Conservation (phyloP, 1,140 invertebrate genomes). For the Grapholita molesta region DNA sequence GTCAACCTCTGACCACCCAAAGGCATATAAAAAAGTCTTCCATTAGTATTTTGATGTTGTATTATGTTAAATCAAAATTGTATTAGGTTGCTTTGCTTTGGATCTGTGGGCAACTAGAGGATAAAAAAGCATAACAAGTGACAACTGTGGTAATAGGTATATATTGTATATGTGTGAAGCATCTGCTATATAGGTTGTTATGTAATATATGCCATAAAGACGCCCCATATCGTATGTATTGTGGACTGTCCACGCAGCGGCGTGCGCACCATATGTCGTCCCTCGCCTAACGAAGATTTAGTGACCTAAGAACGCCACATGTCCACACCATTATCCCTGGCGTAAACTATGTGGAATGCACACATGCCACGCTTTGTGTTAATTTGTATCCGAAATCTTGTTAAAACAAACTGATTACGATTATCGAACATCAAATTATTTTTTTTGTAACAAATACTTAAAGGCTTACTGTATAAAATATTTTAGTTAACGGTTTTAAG, state of each 20-base stretch:
- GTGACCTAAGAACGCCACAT: constrained; percentile 22
- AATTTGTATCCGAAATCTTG: background rate
- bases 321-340: constrained; percentile 16
- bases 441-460: no score
- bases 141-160: no score
- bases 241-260: constrained; percentile 8
- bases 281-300: constrained; percentile 51
- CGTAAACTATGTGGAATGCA: background rate
- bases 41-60: no score
- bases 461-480: no score
- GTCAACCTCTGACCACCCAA: no score
- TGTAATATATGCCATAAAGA: background rate
- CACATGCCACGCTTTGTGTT: background rate
- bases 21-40: no score
- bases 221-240: background rate
- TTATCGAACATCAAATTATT: no score
- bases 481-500: no score
- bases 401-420: background rate
- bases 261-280: constrained; percentile 35
- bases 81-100: no score
- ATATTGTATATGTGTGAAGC: background rate
- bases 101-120: no score
- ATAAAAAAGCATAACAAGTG: no score
- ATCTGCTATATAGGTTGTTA: background rate
- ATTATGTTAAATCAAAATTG: no score